A percentile compares a stretch with the other conserved stretches of the same genome.
These are phyloP conservation scores for Platorchestia sp. DNA, from an alignment of 1,140 invertebrate genomes.

Conservation along the genomic window DNA sequence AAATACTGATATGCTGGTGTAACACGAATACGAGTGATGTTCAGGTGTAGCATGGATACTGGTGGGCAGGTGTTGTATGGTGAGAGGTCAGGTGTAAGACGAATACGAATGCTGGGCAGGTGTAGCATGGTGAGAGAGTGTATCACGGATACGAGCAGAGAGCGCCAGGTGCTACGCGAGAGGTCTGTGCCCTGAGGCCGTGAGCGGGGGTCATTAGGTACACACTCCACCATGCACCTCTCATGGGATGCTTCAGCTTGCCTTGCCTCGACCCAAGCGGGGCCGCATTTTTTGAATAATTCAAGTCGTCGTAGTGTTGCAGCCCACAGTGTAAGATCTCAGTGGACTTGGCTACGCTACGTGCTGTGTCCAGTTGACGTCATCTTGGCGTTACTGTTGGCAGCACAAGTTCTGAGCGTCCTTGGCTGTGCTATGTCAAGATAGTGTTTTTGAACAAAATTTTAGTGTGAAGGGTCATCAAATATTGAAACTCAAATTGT, in stretches of 20 bases:
- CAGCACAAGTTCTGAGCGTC: too few relatives aligned
- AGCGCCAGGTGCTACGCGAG: background rate
- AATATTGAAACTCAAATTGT: too few relatives aligned
- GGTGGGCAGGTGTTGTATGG: background rate
- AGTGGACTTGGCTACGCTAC: too few relatives aligned
- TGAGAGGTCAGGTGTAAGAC: background rate
- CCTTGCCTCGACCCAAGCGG: background rate
- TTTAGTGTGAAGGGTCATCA: too few relatives aligned
- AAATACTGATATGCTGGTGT: background rate
- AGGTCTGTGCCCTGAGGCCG: background rate
- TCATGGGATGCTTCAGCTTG: background rate
- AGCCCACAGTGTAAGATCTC: too few relatives aligned
- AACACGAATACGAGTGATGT: background rate
- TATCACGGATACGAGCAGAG: background rate
- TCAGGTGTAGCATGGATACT: background rate
- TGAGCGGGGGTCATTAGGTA: background rate
- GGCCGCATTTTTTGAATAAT: too few relatives aligned
- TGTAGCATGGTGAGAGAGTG: too few relatives aligned
- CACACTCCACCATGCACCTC: background rate
- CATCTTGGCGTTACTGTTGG: too few relatives aligned
- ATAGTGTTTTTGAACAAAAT: too few relatives aligned
- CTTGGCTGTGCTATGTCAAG: too few relatives aligned
- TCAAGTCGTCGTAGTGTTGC: too few relatives aligned
- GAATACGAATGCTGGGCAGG: background rate
- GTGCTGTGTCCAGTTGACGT: too few relatives aligned